Evolutionary conservation across 2,888 invertebrate species (phyloP).

Genomic region (Aromia moschata): DNA sequence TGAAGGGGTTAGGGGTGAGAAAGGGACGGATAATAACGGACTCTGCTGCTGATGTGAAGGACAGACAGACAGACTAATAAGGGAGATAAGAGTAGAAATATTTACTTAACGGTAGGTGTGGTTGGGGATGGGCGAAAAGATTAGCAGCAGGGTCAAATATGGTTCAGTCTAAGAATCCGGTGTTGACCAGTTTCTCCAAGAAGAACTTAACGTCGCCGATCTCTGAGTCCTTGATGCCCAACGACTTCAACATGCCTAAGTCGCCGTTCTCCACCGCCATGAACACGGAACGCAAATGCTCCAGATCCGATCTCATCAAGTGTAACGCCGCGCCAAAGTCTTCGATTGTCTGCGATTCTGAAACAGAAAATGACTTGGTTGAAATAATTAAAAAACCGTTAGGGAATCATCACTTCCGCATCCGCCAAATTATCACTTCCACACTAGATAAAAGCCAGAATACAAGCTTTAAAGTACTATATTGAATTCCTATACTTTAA

Average conservation of each 20-base stretch:
- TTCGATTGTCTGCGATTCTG: constrained; percentile 95
- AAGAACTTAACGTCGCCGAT: constrained; percentile 96
- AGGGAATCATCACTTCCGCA: no score
- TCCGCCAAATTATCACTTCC: no score
- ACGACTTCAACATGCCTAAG: constrained; percentile 90
- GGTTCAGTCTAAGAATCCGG: constrained; percentile 92
- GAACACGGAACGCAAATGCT: constrained; percentile 92
- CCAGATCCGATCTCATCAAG: constrained; percentile 86
- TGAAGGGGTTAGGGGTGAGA: constrained; percentile 42
- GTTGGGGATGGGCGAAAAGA: constrained; percentile 73
- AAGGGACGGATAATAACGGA: constrained; percentile 58
- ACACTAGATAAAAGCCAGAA: no score
- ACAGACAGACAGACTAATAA: constrained; percentile 49
- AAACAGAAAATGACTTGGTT: constrained; percentile 36
- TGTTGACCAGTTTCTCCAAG: constrained; percentile 93
- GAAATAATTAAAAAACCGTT: no score
- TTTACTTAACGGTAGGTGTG: constrained; percentile 74
- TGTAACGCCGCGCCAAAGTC: constrained; percentile 91
- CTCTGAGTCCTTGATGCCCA: constrained; percentile 95
- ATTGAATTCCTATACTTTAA: no score
- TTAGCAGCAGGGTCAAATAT: constrained; percentile 66
- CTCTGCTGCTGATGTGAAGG: constrained; percentile 59
- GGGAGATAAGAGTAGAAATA: constrained; percentile 72
- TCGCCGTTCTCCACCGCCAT: constrained; percentile 97
- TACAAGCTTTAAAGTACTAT: no score